Evolutionary conservation across 2,888 invertebrate genomes (phyloP).

Genomic region (Eupithecia abbreviata): DNA sequence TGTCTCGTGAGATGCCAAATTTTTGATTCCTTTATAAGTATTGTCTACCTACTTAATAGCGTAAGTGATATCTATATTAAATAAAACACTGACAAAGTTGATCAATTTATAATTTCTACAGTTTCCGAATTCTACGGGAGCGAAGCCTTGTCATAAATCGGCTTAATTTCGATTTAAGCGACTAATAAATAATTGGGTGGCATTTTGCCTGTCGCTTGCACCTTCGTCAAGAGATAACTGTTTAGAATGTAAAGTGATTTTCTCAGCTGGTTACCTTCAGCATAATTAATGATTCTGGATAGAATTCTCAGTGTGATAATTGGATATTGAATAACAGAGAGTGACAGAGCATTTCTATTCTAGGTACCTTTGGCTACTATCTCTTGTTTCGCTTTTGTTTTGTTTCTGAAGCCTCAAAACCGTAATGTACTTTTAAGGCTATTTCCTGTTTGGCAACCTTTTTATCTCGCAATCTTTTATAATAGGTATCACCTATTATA

Average conservation of each 20-base stretch:
- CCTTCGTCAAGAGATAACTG: slow-evolving; percentile 18
- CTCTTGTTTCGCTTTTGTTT: neutral
- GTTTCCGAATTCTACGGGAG: neutral
- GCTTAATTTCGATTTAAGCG: slow-evolving; percentile 40
- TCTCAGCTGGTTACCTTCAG: slow-evolving; percentile 15
- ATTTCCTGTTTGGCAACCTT: no score
- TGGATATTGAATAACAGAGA: slow-evolving; percentile 13
- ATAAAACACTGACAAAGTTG: no score
- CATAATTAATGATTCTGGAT: slow-evolving; percentile 15
- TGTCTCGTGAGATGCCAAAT: no score
- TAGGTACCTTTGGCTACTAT: neutral
- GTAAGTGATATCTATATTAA: no score
- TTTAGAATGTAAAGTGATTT: slow-evolving; percentile 19
- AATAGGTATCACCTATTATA: no score
- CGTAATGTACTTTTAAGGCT: neutral
- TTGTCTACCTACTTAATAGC: no score
- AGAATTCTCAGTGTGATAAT: slow-evolving; percentile 7
- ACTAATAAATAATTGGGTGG: slow-evolving; percentile 33
- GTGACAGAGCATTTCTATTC: neutral
- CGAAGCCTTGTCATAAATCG: slow-evolving; percentile 42
- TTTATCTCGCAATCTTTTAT: no score
- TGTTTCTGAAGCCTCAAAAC: neutral
- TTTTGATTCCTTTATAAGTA: no score
- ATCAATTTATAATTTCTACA: neutral
- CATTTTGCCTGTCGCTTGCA: slow-evolving; percentile 20